Percentiles rank a stretch among this genome's conserved stretches.
These are phyloP conservation scores for Gallinago nigripennis DNA, from an alignment of 2,797 vertebrate genomes.

Conservation along the genomic window DNA sequence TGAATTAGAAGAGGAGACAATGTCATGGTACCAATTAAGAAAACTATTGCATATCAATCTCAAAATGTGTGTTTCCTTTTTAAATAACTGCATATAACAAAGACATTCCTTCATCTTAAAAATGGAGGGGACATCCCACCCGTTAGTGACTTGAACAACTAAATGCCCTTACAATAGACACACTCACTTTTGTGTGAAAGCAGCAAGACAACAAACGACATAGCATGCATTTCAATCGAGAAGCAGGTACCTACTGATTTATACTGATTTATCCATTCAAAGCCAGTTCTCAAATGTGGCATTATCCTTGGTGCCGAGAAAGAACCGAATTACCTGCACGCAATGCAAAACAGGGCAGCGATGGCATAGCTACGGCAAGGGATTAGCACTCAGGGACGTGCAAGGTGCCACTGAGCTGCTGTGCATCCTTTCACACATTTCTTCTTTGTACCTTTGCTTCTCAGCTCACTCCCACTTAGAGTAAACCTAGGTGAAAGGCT, in stretches of 20 bases:
- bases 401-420: neutral
- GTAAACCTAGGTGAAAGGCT: rapidly evolving
- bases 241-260: neutral
- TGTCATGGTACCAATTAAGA: constrained; percentile 53
- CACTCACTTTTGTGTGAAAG: neutral
- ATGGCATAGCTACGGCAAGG: neutral
- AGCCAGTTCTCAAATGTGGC: neutral
- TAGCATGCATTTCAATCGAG: neutral
- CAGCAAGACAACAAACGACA: neutral
- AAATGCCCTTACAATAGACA: neutral
- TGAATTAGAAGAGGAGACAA: constrained; percentile 56
- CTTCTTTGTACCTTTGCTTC: neutral
- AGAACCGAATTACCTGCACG: neutral
- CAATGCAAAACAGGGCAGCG: neutral
- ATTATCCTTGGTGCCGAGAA: neutral
- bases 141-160: neutral
- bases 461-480: neutral
- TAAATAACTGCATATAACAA: neutral
- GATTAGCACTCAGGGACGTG: neutral
- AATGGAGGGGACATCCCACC: neutral
- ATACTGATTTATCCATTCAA: neutral
- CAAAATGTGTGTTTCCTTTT: constrained; percentile 9
- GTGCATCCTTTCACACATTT: rapidly evolving
- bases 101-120: neutral
- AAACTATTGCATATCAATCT: constrained; percentile 1